Evolutionary conservation across 2,888 invertebrate genomes (phyloP).

Genomic region (Phalera bucephala): DNA sequence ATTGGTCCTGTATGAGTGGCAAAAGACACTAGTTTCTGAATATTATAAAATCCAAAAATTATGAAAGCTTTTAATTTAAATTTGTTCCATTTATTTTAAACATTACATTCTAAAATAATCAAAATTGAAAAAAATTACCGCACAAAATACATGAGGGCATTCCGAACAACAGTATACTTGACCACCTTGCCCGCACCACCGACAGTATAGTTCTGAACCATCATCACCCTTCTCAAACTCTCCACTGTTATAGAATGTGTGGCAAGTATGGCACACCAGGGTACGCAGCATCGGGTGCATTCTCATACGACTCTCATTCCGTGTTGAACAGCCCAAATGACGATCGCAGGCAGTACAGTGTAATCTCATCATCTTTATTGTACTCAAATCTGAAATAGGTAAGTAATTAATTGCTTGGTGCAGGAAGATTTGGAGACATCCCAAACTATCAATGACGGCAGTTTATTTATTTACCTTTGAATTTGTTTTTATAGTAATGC

Average conservation of each 20-base stretch:
- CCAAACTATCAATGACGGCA: too few relatives aligned
- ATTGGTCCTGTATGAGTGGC: too few relatives aligned
- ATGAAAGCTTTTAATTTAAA: too few relatives aligned
- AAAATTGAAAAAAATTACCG: too few relatives aligned
- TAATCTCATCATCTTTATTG: constrained; percentile 82
- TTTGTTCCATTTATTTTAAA: too few relatives aligned
- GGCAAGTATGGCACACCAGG: constrained; percentile 87
- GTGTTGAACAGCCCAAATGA: constrained; percentile 88
- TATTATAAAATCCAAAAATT: too few relatives aligned
- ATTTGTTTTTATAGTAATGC: constrained; percentile 74
- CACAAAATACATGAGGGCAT: constrained; percentile 89
- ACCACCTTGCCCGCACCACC: constrained; percentile 92
- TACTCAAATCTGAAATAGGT: constrained; percentile 79
- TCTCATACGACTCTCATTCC: constrained; percentile 84
- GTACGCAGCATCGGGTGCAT: constrained; percentile 89
- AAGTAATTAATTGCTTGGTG: constrained; percentile 1
- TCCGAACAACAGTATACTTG: constrained; percentile 91
- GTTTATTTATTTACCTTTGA: constrained; percentile 58
- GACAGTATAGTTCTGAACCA: constrained; percentile 91
- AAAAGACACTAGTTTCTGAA: too few relatives aligned
- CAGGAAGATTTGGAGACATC: too few relatives aligned
- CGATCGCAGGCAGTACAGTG: constrained; percentile 90
- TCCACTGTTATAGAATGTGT: constrained; percentile 90
- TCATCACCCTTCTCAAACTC: constrained; percentile 93
- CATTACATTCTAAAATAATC: too few relatives aligned